Base-by-base conservation (phyloP, 2,797 vertebrate species). In the Pseudopleuronectes americanus region DNA sequence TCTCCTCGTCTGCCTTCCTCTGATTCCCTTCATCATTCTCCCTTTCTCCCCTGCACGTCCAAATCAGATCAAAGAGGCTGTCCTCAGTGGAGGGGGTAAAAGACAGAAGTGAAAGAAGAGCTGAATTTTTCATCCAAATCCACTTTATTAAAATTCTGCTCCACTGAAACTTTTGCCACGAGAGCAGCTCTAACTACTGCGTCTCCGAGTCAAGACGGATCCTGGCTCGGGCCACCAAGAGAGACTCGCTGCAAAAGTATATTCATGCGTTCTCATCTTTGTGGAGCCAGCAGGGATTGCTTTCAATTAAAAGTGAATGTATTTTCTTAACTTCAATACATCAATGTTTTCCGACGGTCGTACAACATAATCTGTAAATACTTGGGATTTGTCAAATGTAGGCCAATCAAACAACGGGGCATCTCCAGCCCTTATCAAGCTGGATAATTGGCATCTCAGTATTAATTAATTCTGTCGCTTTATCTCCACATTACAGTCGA, bases 51-150 rank as follows among this genome's bases (percentile, higher is more conserved):
- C 28, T 22, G 51, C 76, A 61, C 65, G 26, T 68, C 74, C 57
- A 81, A 73, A 79, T 75, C 61, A 87, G 86, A 92, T 93, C 88
- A 93, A 93, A 93, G 84, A 74, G 68, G 61, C 75, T 31, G 47
- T 87, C 73, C 70, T 83, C 68, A 12, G 76, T 74, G 71, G 85
- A 77, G 63, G 54, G 54, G 57, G 71, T 38, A 80, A 80, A 83
- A 80, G 71, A 76, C 55, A 60, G 22, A 64, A 43, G 17, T n/a
- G 23, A 19, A 57, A 48, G 36, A 38, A 66, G 68, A 51, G 28
- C 47, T 73, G 63, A 80, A 79, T 84, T 66, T 87, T 87, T 84
- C 75, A 90, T 89, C n/a, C n/a, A 86, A 81, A 83, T 69, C 60
- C 60, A 36, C 83, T 72, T 16, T 76, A 84, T 88, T 81, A 77